phyloP scores from a whole-genome alignment of 2,888 invertebrate genomes.

The Nebria brevicollis region DNA sequence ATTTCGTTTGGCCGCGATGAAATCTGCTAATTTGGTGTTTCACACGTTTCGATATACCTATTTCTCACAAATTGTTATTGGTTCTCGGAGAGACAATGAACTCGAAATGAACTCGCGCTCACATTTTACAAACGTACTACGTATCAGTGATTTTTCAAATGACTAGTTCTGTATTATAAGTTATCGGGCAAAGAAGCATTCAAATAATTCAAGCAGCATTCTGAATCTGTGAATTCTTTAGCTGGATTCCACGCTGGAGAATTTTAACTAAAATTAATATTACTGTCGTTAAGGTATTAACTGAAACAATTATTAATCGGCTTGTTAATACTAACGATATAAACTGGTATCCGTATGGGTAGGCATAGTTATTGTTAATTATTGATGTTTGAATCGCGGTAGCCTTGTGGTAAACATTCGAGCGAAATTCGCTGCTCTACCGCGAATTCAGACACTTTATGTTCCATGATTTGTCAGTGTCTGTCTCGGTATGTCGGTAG shows the following conservation, averaged over 20 bases:
- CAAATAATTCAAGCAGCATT: not conserved
- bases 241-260: slow-evolving; percentile 48
- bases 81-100: not conserved
- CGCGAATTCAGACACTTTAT: slow-evolving; percentile 50
- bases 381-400: slow-evolving; percentile 53
- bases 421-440: slow-evolving; percentile 44
- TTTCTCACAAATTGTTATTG: slow-evolving; percentile 1
- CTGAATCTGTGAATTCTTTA: not conserved
- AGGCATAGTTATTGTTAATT: slow-evolving; percentile 52
- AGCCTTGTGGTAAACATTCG: slow-evolving; percentile 55
- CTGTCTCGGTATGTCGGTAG: slow-evolving; percentile 55
- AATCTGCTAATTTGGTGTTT: not conserved
- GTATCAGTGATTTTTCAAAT: not conserved
- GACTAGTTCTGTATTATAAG: not conserved
- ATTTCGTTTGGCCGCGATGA: not conserved
- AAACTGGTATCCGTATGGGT: slow-evolving; percentile 53
- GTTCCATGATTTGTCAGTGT: slow-evolving; percentile 59
- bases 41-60: not conserved
- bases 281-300: slow-evolving; percentile 55
- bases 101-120: not conserved
- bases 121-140: not conserved
- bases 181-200: not conserved
- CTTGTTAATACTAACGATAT: slow-evolving; percentile 39
- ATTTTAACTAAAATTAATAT: slow-evolving; percentile 62
- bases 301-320: slow-evolving; percentile 59